A percentile compares a stretch with the other conserved stretches of the same genome.
These are phyloP conservation scores for Sminthurides aquaticus DNA, from an alignment of 2,888 invertebrate genomes.

Conservation along the genomic window DNA sequence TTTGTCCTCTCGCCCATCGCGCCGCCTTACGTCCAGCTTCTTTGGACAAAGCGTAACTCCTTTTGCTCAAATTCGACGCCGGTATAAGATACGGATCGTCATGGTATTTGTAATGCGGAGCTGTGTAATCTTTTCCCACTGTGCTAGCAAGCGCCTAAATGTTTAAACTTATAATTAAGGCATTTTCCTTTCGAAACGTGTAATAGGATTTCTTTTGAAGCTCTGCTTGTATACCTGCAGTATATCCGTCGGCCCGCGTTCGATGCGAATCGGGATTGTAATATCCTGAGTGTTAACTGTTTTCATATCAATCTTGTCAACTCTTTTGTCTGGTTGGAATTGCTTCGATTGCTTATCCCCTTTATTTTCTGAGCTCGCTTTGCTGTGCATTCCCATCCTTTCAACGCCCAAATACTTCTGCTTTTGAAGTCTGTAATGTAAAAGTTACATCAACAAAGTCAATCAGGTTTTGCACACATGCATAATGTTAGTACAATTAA, in stretches of 20 bases:
- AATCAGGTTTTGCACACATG: too few relatives aligned
- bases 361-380: too few relatives aligned
- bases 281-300: conserved; percentile 47
- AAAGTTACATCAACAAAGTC: not conserved
- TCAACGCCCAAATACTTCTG: too few relatives aligned
- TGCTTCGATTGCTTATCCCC: too few relatives aligned
- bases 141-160: conserved; percentile 65
- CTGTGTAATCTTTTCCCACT: conserved; percentile 69
- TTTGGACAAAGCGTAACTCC: conserved; percentile 69
- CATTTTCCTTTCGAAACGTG: too few relatives aligned
- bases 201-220: too few relatives aligned
- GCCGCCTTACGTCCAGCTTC: conserved; percentile 83
- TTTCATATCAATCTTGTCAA: not conserved
- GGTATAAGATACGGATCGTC: conserved; percentile 87
- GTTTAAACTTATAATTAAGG: too few relatives aligned
- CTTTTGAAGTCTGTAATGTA: not conserved
- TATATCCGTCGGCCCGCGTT: conserved; percentile 72
- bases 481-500: too few relatives aligned
- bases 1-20: conserved; percentile 68
- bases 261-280: conserved; percentile 62
- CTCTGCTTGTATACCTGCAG: too few relatives aligned
- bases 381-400: too few relatives aligned
- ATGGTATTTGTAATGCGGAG: conserved; percentile 80
- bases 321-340: too few relatives aligned
- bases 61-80: conserved; percentile 59